Conservation (phyloP, 2,797 vertebrate genomes). For the Diglossa cyanea region DNA sequence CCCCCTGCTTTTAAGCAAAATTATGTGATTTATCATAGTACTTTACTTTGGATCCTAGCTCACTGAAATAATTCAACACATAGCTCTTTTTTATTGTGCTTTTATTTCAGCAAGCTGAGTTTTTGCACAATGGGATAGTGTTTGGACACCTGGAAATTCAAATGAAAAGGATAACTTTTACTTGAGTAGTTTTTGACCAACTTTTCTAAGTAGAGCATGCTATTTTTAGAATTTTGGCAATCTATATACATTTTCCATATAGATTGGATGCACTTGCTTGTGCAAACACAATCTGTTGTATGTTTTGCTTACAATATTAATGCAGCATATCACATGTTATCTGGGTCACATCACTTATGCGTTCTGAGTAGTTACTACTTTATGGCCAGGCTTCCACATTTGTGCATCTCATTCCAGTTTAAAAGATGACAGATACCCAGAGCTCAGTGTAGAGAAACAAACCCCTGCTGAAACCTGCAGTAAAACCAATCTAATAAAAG, state of each 20-base stretch:
- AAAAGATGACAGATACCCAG: background rate
- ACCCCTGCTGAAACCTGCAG: background rate
- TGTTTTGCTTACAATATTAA: background rate
- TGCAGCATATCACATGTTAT: background rate
- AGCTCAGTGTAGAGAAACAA: background rate
- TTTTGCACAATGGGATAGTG: background rate
- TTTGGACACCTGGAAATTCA: background rate
- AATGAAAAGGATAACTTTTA: background rate
- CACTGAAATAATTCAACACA: constrained; percentile 9
- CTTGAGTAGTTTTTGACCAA: background rate
- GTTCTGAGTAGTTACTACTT: background rate
- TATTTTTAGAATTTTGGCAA: background rate
- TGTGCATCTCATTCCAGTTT: background rate
- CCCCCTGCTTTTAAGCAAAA: constrained; percentile 7
- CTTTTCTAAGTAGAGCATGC: background rate
- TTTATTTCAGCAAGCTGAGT: background rate
- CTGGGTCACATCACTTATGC: background rate
- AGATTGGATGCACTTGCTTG: background rate
- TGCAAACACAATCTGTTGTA: background rate
- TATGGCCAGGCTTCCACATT: background rate
- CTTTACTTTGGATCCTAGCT: background rate
- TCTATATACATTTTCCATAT: background rate
- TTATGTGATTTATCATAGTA: background rate
- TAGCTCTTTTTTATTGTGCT: constrained; percentile 28
- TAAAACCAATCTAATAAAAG: background rate